Conservation (phyloP, 2,888 invertebrate species). For the Brachycybe producta region DNA sequence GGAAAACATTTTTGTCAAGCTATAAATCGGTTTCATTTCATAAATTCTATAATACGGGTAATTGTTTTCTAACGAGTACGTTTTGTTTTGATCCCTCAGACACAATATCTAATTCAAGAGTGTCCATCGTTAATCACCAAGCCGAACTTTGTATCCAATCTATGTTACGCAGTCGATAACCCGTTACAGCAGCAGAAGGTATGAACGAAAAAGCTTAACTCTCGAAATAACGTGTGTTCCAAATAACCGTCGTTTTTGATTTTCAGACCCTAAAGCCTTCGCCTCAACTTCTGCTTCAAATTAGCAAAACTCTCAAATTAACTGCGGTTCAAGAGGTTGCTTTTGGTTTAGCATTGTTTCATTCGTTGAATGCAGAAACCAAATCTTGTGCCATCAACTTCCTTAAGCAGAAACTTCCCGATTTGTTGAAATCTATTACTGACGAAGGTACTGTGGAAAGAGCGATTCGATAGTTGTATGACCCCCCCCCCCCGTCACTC, state of each 20-base stretch:
- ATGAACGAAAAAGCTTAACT: slow-evolving; percentile 22
- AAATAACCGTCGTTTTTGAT: slow-evolving; percentile 2
- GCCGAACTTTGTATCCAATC: slow-evolving; percentile 71
- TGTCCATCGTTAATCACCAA: slow-evolving; percentile 64
- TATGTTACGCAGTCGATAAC: slow-evolving; percentile 77
- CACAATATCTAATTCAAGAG: slow-evolving; percentile 64
- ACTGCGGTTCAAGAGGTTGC: slow-evolving; percentile 82
- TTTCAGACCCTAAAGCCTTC: slow-evolving; percentile 61
- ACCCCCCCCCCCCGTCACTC: too few relatives aligned
- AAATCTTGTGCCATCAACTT: slow-evolving; percentile 60
- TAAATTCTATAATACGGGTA: too few relatives aligned
- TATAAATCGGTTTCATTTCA: too few relatives aligned
- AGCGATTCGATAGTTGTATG: too few relatives aligned
- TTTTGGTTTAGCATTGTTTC: slow-evolving; percentile 68
- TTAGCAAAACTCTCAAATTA: slow-evolving; percentile 73
- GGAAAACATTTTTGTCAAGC: too few relatives aligned
- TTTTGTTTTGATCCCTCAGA: slow-evolving; percentile 37
- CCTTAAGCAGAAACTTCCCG: slow-evolving; percentile 66
- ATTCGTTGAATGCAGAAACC: slow-evolving; percentile 64
- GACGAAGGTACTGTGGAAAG: slow-evolving; percentile 53
- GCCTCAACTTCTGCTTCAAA: slow-evolving; percentile 63
- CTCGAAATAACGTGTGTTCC: background rate
- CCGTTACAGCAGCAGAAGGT: slow-evolving; percentile 63
- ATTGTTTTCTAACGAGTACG: too few relatives aligned
- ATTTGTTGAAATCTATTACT: slow-evolving; percentile 71